Percentiles rank a stretch among this genome's conserved stretches.
These are phyloP conservation scores for Drosophila rufa DNA, from an alignment of 1,140 invertebrate genomes.

Conservation along the genomic window DNA sequence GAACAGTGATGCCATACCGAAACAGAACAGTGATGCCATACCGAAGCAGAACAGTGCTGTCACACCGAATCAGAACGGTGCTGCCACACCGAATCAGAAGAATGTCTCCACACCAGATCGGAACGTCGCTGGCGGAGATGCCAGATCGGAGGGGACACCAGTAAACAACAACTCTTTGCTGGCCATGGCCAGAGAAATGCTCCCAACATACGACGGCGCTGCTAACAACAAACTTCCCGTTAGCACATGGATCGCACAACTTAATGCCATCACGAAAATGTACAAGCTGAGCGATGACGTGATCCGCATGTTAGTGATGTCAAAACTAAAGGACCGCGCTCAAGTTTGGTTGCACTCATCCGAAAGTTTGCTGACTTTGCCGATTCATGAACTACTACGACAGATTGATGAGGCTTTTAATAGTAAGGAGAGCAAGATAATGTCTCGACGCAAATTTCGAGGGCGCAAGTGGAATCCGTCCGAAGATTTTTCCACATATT, in stretches of 20 bases:
- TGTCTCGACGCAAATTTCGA: constrained; percentile 1
- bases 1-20: not conserved
- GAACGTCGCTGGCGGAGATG: not conserved
- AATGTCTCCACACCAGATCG: not conserved
- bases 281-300: not conserved
- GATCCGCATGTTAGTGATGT: constrained; percentile 3
- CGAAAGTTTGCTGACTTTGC: not conserved
- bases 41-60: no score
- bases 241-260: not conserved
- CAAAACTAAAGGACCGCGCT: not conserved
- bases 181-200: not conserved
- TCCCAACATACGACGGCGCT: not conserved
- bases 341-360: not conserved
- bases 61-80: not conserved
- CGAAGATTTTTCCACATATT: not conserved
- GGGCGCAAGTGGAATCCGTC: not conserved
- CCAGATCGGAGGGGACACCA: not conserved
- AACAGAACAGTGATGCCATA: no score
- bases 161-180: not conserved
- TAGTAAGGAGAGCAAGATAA: not conserved
- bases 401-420: not conserved
- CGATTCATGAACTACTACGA: not conserved
- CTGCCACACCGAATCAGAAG: not conserved
- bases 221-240: not conserved
- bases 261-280: constrained; percentile 3